These are phyloP conservation scores for Tolypeutes matacus DNA, from an alignment of 2,797 vertebrate genomes.

Conservation along the genomic window DNA sequence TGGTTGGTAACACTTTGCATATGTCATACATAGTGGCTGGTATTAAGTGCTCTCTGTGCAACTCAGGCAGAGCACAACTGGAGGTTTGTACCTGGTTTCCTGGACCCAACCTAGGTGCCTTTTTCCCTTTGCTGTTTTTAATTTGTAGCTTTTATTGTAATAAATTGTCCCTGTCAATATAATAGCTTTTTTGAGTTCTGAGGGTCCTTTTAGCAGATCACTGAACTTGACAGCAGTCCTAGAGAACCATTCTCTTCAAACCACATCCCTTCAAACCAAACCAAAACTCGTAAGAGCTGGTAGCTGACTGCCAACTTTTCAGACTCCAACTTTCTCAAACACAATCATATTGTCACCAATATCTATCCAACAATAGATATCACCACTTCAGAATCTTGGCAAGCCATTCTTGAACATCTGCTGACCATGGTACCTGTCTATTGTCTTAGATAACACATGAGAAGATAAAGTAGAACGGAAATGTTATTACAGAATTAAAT, in stretches of 20 bases:
- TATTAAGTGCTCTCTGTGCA: neutral
- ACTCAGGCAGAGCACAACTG: neutral
- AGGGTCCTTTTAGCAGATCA: neutral
- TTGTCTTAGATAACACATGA: constrained; percentile 18
- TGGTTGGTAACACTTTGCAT: neutral
- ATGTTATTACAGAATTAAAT: constrained; percentile 26
- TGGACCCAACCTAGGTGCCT: neutral
- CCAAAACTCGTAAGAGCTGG: neutral
- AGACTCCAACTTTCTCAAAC: neutral
- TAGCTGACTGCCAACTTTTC: neutral
- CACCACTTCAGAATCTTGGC: neutral
- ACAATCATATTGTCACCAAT: neutral
- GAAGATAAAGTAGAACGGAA: neutral
- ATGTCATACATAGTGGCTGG: neutral
- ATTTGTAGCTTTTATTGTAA: neutral
- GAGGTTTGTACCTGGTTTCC: neutral
- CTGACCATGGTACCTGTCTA: neutral
- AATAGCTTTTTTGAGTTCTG: constrained; percentile 5
- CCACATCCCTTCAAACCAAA: neutral
- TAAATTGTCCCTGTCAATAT: neutral
- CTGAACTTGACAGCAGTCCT: neutral
- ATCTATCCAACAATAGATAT: neutral
- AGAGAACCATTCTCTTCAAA: neutral
- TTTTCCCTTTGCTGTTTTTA: constrained; percentile 15
- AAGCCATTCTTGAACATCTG: neutral